Conservation (phyloP, 2,113 vertebrate genomes). For the Paraplagusia blochii region DNA sequence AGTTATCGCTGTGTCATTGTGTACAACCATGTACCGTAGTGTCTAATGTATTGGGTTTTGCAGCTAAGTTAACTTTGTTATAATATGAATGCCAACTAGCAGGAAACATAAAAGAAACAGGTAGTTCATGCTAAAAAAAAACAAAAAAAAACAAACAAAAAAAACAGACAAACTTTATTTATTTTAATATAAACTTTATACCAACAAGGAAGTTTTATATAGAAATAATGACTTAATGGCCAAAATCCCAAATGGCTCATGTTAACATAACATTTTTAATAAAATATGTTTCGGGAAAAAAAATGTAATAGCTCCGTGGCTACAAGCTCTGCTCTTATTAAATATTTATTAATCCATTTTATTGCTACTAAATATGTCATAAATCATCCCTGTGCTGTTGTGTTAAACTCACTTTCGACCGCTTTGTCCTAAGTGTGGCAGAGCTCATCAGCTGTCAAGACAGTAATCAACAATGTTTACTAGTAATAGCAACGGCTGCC, state of each 20-base stretch:
- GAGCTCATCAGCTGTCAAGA: conserved; percentile 55
- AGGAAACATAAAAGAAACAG: no score
- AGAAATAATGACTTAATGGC: not conserved
- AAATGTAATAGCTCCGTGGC: not conserved
- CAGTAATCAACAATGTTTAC: conserved; percentile 60
- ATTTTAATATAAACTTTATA: conserved; percentile 11
- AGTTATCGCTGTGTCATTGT: not conserved
- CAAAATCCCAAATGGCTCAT: conserved; percentile 4
- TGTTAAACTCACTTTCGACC: conserved; percentile 28
- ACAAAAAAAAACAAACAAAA: no score
- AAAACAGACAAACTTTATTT: not conserved
- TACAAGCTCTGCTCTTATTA: conserved; percentile 20
- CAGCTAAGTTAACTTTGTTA: not conserved
- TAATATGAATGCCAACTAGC: not conserved
- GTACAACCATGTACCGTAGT: no score
- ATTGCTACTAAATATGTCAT: conserved; percentile 4
- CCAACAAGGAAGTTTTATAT: no score
- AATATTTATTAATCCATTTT: conserved; percentile 17
- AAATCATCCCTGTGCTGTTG: conserved; percentile 5
- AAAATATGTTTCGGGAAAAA: conserved; percentile 11
- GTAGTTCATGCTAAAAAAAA: no score
- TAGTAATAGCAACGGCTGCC: conserved; percentile 47
- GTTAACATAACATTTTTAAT: not conserved
- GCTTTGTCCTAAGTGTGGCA: conserved; percentile 15
- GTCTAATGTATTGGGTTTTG: no score